Evolutionary conservation across 2,888 invertebrate genomes (phyloP).

Genomic region (Lepidochitona cinerea): DNA sequence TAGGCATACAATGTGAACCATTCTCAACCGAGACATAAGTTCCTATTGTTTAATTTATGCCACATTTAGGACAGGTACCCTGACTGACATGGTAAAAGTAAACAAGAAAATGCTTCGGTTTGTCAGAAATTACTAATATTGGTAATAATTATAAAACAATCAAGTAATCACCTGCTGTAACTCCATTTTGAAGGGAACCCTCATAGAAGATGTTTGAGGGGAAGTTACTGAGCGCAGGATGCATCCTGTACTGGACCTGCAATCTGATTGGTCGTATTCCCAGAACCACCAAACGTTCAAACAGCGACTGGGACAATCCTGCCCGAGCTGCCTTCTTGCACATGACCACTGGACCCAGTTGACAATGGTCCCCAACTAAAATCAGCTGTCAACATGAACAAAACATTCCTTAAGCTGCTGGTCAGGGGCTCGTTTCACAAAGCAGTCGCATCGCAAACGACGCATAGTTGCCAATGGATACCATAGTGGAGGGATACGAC

Average conservation of each 20-base stretch:
- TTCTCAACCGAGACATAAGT: too few relatives aligned
- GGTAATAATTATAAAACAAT: too few relatives aligned
- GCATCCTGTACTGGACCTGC: conserved; percentile 98
- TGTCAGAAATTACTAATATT: too few relatives aligned
- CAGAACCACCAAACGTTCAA: conserved; percentile 96
- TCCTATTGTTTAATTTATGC: too few relatives aligned
- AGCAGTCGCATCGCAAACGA: too few relatives aligned
- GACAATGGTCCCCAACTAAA: conserved; percentile 98
- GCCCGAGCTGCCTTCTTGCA: conserved; percentile 98
- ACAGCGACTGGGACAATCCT: conserved; percentile 96
- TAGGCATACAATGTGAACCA: too few relatives aligned
- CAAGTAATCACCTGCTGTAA: conserved; percentile 80
- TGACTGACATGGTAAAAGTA: too few relatives aligned
- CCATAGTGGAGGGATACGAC: too few relatives aligned
- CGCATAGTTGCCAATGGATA: too few relatives aligned
- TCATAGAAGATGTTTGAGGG: conserved; percentile 99
- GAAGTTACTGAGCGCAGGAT: conserved; percentile 96
- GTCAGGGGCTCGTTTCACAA: too few relatives aligned
- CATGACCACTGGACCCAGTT: conserved; percentile 99
- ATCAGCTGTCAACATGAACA: conserved; percentile 77
- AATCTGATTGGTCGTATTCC: conserved; percentile 97
- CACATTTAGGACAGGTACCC: too few relatives aligned
- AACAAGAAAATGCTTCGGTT: too few relatives aligned
- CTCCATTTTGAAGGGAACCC: conserved; percentile 98
- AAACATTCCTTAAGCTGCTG: background rate